These are phyloP conservation scores for Hapalemur alaotrensis DNA, from an alignment of 2,797 vertebrate species.

Conservation along the genomic window DNA sequence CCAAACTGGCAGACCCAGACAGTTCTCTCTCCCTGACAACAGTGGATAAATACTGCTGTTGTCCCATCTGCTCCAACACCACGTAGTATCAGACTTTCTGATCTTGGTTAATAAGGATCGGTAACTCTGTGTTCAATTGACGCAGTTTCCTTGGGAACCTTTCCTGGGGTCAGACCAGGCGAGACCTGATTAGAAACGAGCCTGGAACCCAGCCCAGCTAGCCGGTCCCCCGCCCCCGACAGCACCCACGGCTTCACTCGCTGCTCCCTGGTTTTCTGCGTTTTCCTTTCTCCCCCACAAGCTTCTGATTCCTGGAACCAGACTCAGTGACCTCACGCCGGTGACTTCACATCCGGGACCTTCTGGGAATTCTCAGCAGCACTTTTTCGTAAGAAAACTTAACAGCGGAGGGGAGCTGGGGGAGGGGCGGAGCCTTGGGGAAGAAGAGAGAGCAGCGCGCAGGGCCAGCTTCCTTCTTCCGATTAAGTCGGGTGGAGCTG, in stretches of 20 bases:
- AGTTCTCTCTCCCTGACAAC: too few relatives aligned
- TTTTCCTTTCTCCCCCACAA: slow-evolving; percentile 48
- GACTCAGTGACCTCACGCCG: slow-evolving; percentile 60
- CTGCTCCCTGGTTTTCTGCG: not conserved
- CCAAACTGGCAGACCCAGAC: not conserved
- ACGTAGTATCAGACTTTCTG: too few relatives aligned
- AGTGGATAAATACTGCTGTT: not conserved
- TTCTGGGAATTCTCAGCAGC: slow-evolving; percentile 76
- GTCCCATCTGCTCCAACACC: not conserved
- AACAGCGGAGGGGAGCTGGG: not conserved
- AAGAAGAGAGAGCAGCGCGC: too few relatives aligned
- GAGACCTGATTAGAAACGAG: not conserved
- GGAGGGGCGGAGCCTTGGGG: not conserved
- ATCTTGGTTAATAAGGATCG: not conserved
- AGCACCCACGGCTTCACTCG: not conserved
- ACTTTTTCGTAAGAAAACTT: slow-evolving; percentile 65
- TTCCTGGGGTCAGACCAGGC: not conserved
- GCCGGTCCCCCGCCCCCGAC: not conserved
- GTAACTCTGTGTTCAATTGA: not conserved
- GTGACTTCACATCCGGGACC: slow-evolving; percentile 77
- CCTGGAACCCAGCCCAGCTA: not conserved
- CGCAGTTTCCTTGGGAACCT: not conserved
- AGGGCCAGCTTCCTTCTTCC: not conserved
- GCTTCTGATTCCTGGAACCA: slow-evolving; percentile 68
- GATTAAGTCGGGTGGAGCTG: not conserved